These are phyloP conservation scores for Mus caroli DNA, from an alignment of 2,797 vertebrate genomes.

Conservation along the genomic window DNA sequence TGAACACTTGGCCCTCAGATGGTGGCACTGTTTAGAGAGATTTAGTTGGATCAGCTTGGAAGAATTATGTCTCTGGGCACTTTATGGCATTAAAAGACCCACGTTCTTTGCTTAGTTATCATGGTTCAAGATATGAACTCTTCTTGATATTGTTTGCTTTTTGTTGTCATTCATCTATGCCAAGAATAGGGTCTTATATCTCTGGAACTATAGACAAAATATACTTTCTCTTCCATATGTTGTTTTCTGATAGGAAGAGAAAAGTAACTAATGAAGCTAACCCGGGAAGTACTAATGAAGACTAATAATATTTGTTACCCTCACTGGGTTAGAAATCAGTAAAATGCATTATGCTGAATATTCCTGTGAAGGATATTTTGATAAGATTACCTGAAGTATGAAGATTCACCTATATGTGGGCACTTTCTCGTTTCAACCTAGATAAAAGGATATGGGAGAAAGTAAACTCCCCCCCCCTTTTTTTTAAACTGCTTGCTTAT, in stretches of 20 bases:
- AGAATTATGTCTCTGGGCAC: not conserved
- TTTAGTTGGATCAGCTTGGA: not conserved
- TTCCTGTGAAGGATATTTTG: not conserved
- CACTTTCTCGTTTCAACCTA: not conserved
- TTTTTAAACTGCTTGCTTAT: not conserved
- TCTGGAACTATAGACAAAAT: not conserved
- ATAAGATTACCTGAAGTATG: not conserved
- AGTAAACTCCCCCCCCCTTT: not conserved
- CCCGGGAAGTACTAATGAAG: not conserved
- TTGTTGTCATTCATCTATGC: not conserved
- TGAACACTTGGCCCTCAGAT: not conserved
- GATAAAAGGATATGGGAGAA: not conserved
- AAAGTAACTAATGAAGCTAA: not conserved
- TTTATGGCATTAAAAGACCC: not conserved
- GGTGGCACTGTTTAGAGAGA: not conserved
- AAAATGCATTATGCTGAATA: not conserved
- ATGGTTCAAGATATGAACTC: not conserved
- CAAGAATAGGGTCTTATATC: not conserved
- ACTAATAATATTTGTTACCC: not conserved
- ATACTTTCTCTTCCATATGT: not conserved
- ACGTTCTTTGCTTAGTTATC: not conserved
- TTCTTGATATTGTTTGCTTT: not conserved
- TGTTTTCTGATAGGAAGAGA: not conserved
- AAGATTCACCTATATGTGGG: not conserved
- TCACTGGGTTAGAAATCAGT: not conserved